Percentiles rank a stretch among this genome's conserved stretches.
Evolutionary conservation across 2,888 invertebrate genomes (phyloP).

Genomic region (Malacosoma neustria): DNA sequence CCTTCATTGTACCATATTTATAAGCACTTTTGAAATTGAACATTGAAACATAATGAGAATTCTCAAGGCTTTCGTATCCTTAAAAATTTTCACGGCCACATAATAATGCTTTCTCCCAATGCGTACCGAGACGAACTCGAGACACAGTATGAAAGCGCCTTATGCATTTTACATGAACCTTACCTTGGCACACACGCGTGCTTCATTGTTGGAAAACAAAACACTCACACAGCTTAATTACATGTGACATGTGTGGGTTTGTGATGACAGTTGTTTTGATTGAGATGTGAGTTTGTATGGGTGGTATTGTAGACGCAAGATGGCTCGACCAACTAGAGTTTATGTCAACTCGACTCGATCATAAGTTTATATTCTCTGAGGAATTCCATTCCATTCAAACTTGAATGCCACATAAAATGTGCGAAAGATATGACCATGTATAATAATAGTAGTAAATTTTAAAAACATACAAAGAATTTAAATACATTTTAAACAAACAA

Average conservation of each 20-base stretch:
- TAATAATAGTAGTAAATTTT: no score
- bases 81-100: conserved; percentile 40
- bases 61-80: background rate
- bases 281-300: background rate
- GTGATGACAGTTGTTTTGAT: conserved; percentile 11
- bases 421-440: no score
- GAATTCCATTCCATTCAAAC: no score
- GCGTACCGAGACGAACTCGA: conserved; percentile 54
- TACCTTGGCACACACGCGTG: conserved; percentile 21
- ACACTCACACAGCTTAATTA: conserved; percentile 55
- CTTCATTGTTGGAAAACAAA: conserved; percentile 32
- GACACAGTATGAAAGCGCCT: conserved; percentile 61
- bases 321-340: no score
- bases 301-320: background rate
- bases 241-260: conserved; percentile 50
- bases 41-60: background rate
- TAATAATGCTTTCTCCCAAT: conserved; percentile 55
- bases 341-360: no score
- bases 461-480: no score
- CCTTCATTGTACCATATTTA: no score
- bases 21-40: no score
- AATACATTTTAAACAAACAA: no score
- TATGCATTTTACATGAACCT: conserved; percentile 80
- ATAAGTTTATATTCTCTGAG: no score
- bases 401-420: no score